Base-by-base conservation (phyloP, 2,113 vertebrate species). In the Mugil cephalus region DNA sequence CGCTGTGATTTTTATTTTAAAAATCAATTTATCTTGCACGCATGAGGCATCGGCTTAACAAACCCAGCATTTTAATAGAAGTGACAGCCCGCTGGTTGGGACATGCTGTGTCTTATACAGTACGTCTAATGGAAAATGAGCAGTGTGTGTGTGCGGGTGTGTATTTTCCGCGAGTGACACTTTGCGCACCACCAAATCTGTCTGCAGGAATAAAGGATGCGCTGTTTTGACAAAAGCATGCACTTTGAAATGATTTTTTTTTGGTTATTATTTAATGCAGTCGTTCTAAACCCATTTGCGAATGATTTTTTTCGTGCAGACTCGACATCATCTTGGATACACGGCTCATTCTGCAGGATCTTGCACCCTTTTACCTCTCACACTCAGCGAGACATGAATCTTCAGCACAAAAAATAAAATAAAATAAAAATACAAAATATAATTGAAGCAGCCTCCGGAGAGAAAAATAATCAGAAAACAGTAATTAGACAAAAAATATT, bases 1-100 rank as follows among this genome's bases (percentile, higher is more conserved):
- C 46, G 30, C 51, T 78, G 67, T 56, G 69, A 67, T 67, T 83
- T 69, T 64, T 58, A 67, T 71, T 71, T 74, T 17, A 58, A 38
- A 77, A 75, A 83, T 85, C 58, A 39, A 80, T 80, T 70, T 18
- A 71, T 76, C 68, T 62, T 56, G 38, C 61, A 62, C 10, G 54
- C 51, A 63, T 15, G 68, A 67, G 50, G 54, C 74, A 46, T 34
- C 45, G 10, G 50, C 40, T 30, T 35, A 73, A 75, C 39, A 66
- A 80, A 55, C 34, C 69, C 47, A 42, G 53, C 3, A 18, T 58
- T 47, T 80, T 50, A 81, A 47, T 66, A 17, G 50, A 72, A 40
- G 58, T 50, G 68, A 68, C 74, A 58, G 67, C 76, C 56, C 64
- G 63, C 66, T 61, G 58, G 34, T 61, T 43, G 24, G 74, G 24